Evolutionary conservation across 2,113 vertebrate genomes (phyloP).

Genomic region (Thermophis baileyi): DNA sequence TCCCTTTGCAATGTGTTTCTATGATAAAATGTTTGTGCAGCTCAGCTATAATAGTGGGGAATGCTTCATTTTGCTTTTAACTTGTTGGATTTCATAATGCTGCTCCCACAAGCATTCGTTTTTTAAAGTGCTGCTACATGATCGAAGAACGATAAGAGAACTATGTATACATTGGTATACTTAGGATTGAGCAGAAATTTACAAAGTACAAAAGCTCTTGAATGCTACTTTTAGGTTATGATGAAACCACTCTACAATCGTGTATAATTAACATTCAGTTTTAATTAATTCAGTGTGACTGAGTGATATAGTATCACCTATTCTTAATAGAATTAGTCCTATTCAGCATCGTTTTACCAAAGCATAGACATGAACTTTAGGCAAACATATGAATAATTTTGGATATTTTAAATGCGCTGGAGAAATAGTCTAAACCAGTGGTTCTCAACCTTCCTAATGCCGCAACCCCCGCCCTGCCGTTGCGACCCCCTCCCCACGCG

Average conservation of each 20-base stretch:
- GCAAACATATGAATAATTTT: not conserved
- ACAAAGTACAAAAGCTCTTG: not conserved
- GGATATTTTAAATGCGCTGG: not conserved
- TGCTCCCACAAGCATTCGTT: slow-evolving; percentile 49
- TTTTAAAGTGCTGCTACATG: slow-evolving; percentile 41
- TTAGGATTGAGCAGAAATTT: slow-evolving; percentile 32
- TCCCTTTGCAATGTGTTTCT: slow-evolving; percentile 49
- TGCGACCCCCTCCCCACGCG: too few relatives aligned
- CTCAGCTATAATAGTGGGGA: slow-evolving; percentile 40
- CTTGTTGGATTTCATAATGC: slow-evolving; percentile 53
- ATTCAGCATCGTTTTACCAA: not conserved
- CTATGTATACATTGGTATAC: slow-evolving; percentile 43
- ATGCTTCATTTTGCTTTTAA: slow-evolving; percentile 40
- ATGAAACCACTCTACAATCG: slow-evolving; percentile 13
- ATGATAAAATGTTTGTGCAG: slow-evolving; percentile 51
- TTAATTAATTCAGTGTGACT: slow-evolving; percentile 40
- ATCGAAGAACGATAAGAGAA: slow-evolving; percentile 28
- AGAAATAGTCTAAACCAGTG: not conserved
- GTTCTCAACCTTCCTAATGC: too few relatives aligned
- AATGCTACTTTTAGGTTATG: slow-evolving; percentile 29
- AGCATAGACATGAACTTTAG: not conserved
- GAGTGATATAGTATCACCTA: slow-evolving; percentile 4
- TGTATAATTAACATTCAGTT: slow-evolving; percentile 34
- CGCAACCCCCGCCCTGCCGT: too few relatives aligned
- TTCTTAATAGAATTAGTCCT: not conserved